Conservation (phyloP, 37 sponge, comb jelly and placozoan species). For the Spongilla lacustris region DNA sequence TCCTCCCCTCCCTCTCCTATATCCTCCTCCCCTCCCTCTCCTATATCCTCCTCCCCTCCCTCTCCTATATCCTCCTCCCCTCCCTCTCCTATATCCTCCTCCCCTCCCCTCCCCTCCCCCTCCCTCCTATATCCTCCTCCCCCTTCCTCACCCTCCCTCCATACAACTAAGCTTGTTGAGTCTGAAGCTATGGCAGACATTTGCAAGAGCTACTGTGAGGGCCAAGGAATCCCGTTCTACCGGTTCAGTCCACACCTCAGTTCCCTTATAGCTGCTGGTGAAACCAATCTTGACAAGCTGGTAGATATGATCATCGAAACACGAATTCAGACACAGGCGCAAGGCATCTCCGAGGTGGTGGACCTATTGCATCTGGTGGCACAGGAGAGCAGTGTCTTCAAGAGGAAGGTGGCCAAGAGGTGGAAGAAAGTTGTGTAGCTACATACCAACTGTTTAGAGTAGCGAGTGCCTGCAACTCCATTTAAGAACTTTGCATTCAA, state of each 20-base stretch:
- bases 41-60: no score
- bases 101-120: neutral
- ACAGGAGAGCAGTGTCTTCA: neutral
- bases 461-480: neutral
- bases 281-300: constrained; percentile 31
- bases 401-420: neutral
- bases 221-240: constrained; percentile 52
- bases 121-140: neutral
- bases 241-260: constrained; percentile 55
- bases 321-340: constrained; percentile 21
- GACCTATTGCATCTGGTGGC: constrained; percentile 10
- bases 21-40: no score
- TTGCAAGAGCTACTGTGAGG: constrained; percentile 46
- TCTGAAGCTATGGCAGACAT: constrained; percentile 39
- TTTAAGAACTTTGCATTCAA: neutral
- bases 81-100: neutral
- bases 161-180: constrained; percentile 23
- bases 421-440: neutral
- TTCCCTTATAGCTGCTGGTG: constrained; percentile 26
- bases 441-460: neutral
- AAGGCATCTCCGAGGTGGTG: neutral
- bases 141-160: neutral
- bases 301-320: constrained; percentile 39
- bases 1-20: no score
- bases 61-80: no score